Evolutionary conservation across 2,797 vertebrate genomes (phyloP).

Genomic region (Linurgus olivaceus): DNA sequence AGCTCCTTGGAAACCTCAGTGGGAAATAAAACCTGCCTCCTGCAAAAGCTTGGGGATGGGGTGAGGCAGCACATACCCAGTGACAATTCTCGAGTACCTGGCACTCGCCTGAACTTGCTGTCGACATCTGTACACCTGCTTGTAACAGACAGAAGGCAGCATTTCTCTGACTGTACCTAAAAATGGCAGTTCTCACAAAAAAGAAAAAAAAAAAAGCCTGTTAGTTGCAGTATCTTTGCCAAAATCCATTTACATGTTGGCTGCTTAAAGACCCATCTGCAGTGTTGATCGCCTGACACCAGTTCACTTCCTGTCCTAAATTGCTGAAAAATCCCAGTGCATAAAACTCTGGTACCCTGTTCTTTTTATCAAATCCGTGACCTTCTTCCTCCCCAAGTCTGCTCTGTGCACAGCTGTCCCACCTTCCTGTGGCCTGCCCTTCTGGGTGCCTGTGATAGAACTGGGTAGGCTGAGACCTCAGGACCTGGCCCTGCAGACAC

Average conservation of each 20-base stretch:
- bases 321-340: background rate
- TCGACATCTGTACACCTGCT: constrained; percentile 60
- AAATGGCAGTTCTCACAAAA: constrained; percentile 31
- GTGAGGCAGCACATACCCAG: constrained; percentile 20
- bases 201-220: background rate
- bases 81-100: constrained; percentile 40
- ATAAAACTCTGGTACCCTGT: rapidly evolving
- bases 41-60: background rate
- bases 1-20: background rate
- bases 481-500: background rate
- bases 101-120: background rate
- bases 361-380: background rate
- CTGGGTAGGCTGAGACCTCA: background rate
- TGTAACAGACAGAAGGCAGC: constrained; percentile 43
- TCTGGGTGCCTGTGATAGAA: background rate
- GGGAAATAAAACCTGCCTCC: background rate
- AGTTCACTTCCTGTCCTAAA: constrained; percentile 51
- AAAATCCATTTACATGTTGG: constrained; percentile 58
- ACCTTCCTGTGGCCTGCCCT: background rate
- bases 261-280: constrained; percentile 58
- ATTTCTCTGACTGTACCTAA: constrained; percentile 35
- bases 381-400: rapidly evolving
- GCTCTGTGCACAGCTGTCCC: background rate
- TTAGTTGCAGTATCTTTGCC: background rate
- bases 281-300: background rate